Evolutionary conservation across 2,888 invertebrate genomes (phyloP), one percentile per base, ranked within the genome.

Genomic region (Nipponacmea schrenckii): DNA sequence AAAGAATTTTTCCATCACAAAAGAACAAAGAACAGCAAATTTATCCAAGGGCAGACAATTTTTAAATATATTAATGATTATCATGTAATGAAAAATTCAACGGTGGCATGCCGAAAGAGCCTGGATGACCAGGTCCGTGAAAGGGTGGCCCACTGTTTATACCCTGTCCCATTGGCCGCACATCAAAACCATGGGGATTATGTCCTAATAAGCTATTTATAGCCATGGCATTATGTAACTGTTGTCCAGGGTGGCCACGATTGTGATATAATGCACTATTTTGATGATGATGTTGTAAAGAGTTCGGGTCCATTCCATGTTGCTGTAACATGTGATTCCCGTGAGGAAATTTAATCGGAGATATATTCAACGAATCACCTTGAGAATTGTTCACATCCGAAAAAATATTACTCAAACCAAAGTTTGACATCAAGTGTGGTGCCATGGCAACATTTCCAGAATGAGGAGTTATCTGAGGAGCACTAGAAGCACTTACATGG

Each of bases 151-250:
- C 84, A 44, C 83, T 83, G 72, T 83, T 84, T 73, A 86, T 85
- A 20, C 81, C 77, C 48, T 83, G 84, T 10, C 80, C 78, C 76
- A 83, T 80, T 45, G 77, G 80, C 48, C 85, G 76, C 8, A 84
- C 82, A 71, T 87, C 86, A 76, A 88, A 88, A 4, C 85, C 82
- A 75, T 87, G 88, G 45, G 86, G 87, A 75, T 87, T 86, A 72
- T 88, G 87, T 20, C 88, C 84, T 10, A 89, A 79, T 62, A 89
- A 81, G 66, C 85, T 86, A 77, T 88, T 88, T 39, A 89, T 84
- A 69, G 83, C 84, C 85, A 88, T 87, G 48, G 83, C 81, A 67
- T 86, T 85, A 72, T 85, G 85, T 8, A 87, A 74, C 27, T 79
- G 75, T 7, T 84, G 81, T n/a, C 80, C 79, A 31, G 83, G 82